Evolutionary conservation across 2,888 invertebrate genomes (phyloP), one percentile per base, ranked within the genome.

Genomic region (Cryptus viduatorius): DNA sequence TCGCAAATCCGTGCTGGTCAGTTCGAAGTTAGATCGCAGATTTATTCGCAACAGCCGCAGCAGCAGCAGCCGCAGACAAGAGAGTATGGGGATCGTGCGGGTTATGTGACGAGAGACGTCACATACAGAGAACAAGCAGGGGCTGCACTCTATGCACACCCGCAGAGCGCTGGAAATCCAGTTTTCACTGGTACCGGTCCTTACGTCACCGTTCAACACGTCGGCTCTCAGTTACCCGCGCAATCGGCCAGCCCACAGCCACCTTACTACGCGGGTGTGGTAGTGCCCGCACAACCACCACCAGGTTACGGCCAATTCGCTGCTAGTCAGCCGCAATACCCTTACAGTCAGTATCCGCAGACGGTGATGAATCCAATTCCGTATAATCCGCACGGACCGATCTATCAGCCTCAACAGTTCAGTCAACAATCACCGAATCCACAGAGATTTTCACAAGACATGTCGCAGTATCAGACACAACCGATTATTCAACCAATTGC

Each of bases 401-500:
- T 93, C n/a, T 93, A 92, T 53, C 88, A 90, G 12, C 85, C 88
- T 12, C 92, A 92, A 82, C 91, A 92, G 46, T 90, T 91, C 14
- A 89, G 90, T 42, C 91, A 91, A 72, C 92, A 93, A 42, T 92
- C 93, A 2, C 91, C 93, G 0, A 93, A 93, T 83, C 91, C 92
- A 4, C 93, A 93, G 79, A 89, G 93, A 87, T 93, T 92, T 82
- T 90, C 92, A 0, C 93, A 93, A 56, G 93, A 93, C 14, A 46
- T 93, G 44, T 87, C 90, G 0, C 93, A 93, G 56, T 93, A 93
- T 82, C 93, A 92, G 53, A 90, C 89, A 1, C 93, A 93, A 50
- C 93, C 93, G 5, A 93, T 93, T 24, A 92, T 93, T 19, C 93
- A 93, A 37, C 92, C 93, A 4, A 93, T 93, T 19, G 91, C 93